Percentiles rank a stretch among this genome's conserved stretches.
Conservation (phyloP, 2,888 invertebrate species). For the Epiperipatus broadwayi region DNA sequence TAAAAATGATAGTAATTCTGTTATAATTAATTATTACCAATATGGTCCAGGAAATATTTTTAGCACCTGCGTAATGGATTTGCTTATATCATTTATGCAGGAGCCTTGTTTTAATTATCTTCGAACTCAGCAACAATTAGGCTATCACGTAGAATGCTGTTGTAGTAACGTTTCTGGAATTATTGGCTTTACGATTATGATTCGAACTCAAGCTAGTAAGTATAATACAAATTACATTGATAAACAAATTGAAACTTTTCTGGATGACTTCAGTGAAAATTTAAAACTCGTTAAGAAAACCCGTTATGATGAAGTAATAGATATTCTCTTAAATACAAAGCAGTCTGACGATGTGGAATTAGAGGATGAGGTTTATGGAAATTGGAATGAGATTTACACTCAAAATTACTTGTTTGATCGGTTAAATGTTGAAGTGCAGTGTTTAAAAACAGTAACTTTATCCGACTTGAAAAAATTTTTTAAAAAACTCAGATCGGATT, state of each 20-base stretch:
- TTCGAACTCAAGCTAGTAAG: constrained; percentile 45
- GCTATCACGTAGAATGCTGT: constrained; percentile 57
- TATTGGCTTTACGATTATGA: constrained; percentile 54
- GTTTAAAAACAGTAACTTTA: no score
- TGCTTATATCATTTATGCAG: constrained; percentile 32
- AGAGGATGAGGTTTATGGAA: no score
- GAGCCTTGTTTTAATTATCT: constrained; percentile 15
- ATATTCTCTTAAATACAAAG: no score
- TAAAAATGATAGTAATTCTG: constrained; percentile 51
- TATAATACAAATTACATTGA: constrained; percentile 28
- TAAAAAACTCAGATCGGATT: no score
- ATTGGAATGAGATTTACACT: no score
- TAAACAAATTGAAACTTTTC: constrained; percentile 25
- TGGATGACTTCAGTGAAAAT: constrained; percentile 23
- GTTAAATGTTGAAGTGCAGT: no score
- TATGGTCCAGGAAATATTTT: constrained; percentile 41
- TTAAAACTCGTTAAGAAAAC: no score
- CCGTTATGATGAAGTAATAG: no score
- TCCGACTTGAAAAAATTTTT: no score
- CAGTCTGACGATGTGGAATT: no score
- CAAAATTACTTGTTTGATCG: no score
- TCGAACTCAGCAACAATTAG: constrained; percentile 26
- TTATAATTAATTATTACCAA: constrained; percentile 71
- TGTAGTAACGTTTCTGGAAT: constrained; percentile 54
- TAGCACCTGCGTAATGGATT: constrained; percentile 43